Evolutionary conservation across 2,888 invertebrate species (phyloP), one percentile per base, ranked within the genome.

Genomic region (Hymenopus coronatus): DNA sequence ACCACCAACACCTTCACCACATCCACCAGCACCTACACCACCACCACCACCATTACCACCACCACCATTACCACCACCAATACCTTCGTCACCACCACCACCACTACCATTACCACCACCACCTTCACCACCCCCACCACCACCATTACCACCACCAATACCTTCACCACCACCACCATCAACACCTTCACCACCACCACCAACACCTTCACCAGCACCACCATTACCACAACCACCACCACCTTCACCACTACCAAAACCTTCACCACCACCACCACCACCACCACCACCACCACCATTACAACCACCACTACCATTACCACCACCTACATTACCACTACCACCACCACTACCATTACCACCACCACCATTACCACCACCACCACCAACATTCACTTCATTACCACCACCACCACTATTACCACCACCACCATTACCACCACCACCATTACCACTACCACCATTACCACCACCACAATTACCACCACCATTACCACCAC

Each of bases 21-120:
- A 89, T 90, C 89, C 88, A 90, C 88, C 90, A 91, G 15, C 85
- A 90, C 25, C 83, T 88, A 25, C 90, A 91, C 87, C 89, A 85
- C 84, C 89, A 89, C 89, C 89, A 91, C 46, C 88, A 90, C 54
- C 88, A 90, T 7, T 70, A 89, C 46, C 88, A 83, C 27, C 84
- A 86, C 83, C 89, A 90, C 89, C 88, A 90, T 28, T 87, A 88
- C 33, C 89, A 91, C 87, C 87, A 84, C 7, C 4, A 85, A 2
- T 70, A 86, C 81, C 30, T 70, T 1, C 15, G 12, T 15, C 81
- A 86, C 20, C 28, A 85, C 27, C 81, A 86, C 9, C 70, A 70
- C 3, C 86, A 70, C 8, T 15, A 70, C 28, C 28, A 81, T 70
- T 28, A 81, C 12, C 81, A 86, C 14, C 28, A 81, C 4, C 28